Percentiles rank a stretch among this genome's conserved stretches.
These are phyloP conservation scores for Schizotus pectinicornis DNA, from an alignment of 2,888 invertebrate species.

Conservation along the genomic window DNA sequence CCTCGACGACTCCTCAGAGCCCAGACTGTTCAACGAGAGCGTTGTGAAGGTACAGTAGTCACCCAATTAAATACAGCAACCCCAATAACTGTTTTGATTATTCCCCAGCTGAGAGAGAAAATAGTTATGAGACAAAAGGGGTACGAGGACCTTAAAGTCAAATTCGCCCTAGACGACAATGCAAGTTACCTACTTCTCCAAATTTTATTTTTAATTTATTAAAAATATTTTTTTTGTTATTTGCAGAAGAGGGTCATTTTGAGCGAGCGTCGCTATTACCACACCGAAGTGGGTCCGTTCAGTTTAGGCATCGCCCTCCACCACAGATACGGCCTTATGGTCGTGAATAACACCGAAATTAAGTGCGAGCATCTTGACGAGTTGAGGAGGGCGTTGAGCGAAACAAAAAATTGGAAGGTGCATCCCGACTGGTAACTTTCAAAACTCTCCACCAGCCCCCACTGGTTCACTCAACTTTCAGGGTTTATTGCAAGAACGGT, in stretches of 20 bases:
- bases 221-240: slow-evolving; percentile 8
- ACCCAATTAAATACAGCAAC: slow-evolving; percentile 5
- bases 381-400: slow-evolving; percentile 57
- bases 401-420: slow-evolving; percentile 73
- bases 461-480: slow-evolving; percentile 48
- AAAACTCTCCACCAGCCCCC: background rate
- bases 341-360: slow-evolving; percentile 70
- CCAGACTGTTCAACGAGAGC: slow-evolving; percentile 74
- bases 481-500: slow-evolving; percentile 66
- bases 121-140: slow-evolving; percentile 56
- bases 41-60: slow-evolving; percentile 48
- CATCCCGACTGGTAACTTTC: slow-evolving; percentile 81
- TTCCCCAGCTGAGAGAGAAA: slow-evolving; percentile 52
- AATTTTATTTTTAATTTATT: background rate
- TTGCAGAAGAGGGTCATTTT: slow-evolving; percentile 82
- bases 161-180: slow-evolving; percentile 87
- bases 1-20: slow-evolving; percentile 67
- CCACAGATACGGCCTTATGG: slow-evolving; percentile 75
- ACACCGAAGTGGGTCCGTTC: slow-evolving; percentile 82
- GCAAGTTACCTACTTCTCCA: slow-evolving; percentile 63
- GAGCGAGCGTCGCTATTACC: slow-evolving; percentile 80
- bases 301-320: slow-evolving; percentile 87
- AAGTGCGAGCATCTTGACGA: slow-evolving; percentile 53
- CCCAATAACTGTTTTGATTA: background rate
- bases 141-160: slow-evolving; percentile 74